Evolutionary conservation across 2,888 invertebrate genomes (phyloP).

Genomic region (Merodon equestris): DNA sequence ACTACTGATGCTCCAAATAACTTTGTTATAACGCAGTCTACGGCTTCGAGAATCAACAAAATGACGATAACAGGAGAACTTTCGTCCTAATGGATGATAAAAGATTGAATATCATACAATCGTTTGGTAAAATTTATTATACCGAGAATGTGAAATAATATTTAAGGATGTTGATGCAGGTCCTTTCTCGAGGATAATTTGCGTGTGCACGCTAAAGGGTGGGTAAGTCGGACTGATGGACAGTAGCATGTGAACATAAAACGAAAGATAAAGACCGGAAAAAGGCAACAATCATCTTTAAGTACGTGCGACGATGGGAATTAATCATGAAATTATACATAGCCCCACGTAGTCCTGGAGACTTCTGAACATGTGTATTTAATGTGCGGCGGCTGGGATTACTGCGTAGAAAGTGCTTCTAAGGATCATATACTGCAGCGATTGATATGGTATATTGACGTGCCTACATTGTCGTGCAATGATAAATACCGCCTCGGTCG

Average conservation of each 20-base stretch:
- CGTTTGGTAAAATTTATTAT: conserved; percentile 56
- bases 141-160: conserved; percentile 50
- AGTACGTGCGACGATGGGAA: conserved; percentile 53
- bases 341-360: no score
- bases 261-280: conserved; percentile 26
- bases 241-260: background rate
- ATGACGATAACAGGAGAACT: background rate
- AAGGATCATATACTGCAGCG: no score
- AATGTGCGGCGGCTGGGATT: no score
- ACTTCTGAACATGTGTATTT: no score
- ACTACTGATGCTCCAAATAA: conserved; percentile 59
- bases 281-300: conserved; percentile 57
- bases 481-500: no score
- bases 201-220: background rate
- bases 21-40: conserved; percentile 48
- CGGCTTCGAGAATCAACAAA: conserved; percentile 2
- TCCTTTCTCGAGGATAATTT: conserved; percentile 21
- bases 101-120: conserved; percentile 63
- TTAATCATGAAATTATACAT: conserved; percentile 53
- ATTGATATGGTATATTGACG: no score
- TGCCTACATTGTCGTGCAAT: no score
- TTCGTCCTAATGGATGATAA: conserved; percentile 44
- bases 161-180: conserved; percentile 30
- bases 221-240: no score
- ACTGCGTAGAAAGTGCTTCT: no score